Base-by-base conservation (phyloP, 2,888 invertebrate species). In the Drosophila cracens region DNA sequence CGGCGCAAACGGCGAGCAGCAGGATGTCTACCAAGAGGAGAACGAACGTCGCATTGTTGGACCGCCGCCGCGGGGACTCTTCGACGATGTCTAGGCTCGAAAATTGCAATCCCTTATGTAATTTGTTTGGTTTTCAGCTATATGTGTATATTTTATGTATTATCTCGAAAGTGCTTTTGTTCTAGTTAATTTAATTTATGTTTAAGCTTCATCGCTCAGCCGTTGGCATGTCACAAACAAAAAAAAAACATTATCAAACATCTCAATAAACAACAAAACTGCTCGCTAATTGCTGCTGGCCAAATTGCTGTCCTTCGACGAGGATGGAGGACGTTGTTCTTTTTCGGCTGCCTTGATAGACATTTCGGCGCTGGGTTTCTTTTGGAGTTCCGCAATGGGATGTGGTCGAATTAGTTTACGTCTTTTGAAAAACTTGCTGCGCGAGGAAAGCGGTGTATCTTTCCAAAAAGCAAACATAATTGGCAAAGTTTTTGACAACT, bases 31-130 rank as follows among this genome's bases (percentile, higher is more conserved):
- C 40, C 91, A 92, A 46, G 92, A 92, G 69, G 93, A 73, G 87
- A 87, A 90, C 40, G 93, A 92, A 72, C 83, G 88, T 36, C 87
- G 87, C 60, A 94, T 95, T 76, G 94, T 95, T 83, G 96, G 95
- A 1, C 95, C 95, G 71, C 96, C 97, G 0, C 97, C 97, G 0
- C 94, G 96, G 79, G 96, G 97, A 13, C 94, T 97, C 70, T 97
- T 97, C 82, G 97, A 97, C 91, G 97, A 97, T 92, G 97, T 97
- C 70, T 97, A 94, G 82, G 40, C 64, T 70, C 43, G 49, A 68
- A 66, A 69, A 16, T 46, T 40, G 43, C 52, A 46, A 36, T 73
- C 31, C 54, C 49, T 48, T 40, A 60, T 73, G 52, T 34, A 61
- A 36, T 25, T 25, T 25, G n/a, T 53, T 29, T 68, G 11, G 5